phyloP scores from a whole-genome alignment of 2,113 vertebrate species.

The Pogona vitticeps region DNA sequence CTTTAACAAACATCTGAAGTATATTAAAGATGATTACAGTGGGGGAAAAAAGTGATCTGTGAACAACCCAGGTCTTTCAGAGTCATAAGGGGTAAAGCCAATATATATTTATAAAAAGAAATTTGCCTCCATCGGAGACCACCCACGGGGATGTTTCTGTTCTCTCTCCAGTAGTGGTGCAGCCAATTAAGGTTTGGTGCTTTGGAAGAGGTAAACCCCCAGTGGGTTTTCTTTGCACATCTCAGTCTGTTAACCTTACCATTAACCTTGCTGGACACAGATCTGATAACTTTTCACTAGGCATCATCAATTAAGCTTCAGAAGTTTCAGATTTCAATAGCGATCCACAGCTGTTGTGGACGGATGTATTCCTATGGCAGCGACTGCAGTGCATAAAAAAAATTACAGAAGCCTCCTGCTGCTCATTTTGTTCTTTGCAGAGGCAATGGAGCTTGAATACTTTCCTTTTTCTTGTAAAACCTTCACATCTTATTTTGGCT shows the following conservation, averaged over 20 bases:
- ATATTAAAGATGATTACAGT: background rate
- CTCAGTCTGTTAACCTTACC: conserved; percentile 50
- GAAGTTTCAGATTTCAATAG: conserved; percentile 59
- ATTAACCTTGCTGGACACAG: conserved; percentile 64
- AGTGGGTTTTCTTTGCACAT: conserved; percentile 50
- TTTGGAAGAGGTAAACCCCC: conserved; percentile 40
- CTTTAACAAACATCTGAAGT: no score
- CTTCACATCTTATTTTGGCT: no score
- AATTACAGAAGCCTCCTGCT: conserved; percentile 6
- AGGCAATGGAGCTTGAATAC: background rate
- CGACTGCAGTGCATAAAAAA: background rate
- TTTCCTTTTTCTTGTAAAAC: background rate
- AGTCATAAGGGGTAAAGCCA: conserved; percentile 34
- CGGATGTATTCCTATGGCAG: conserved; percentile 43
- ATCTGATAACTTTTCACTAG: conserved; percentile 52
- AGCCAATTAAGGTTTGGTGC: conserved; percentile 35
- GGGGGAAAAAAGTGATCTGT: conserved; percentile 24
- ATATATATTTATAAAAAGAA: conserved; percentile 59
- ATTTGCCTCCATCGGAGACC: conserved; percentile 50
- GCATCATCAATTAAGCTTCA: conserved; percentile 40
- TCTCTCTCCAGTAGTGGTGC: conserved; percentile 48
- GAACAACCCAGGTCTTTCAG: conserved; percentile 44
- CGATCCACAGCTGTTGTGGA: conserved; percentile 56
- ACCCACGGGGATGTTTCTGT: conserved; percentile 54
- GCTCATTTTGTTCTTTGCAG: conserved; percentile 51